These are phyloP conservation scores for Atta cephalotes DNA, from an alignment of 1,140 invertebrate species.

Conservation along the genomic window DNA sequence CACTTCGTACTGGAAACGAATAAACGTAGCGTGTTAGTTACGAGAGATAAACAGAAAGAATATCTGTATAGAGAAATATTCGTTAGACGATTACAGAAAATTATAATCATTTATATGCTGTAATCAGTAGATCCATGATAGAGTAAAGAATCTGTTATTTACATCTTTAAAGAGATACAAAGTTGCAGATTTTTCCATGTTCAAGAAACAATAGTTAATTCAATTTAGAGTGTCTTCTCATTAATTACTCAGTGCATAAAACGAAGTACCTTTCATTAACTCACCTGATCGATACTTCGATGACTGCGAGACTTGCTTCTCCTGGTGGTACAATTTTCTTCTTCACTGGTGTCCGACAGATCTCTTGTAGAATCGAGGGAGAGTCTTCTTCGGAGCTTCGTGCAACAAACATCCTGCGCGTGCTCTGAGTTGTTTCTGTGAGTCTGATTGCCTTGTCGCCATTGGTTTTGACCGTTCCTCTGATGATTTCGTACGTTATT, in stretches of 20 bases:
- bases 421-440: conserved; percentile 81
- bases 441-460: conserved; percentile 79
- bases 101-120: background rate
- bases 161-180: conserved; percentile 12
- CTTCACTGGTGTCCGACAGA: conserved; percentile 90
- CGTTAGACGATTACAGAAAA: conserved; percentile 29
- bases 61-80: background rate
- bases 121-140: background rate
- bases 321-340: conserved; percentile 84
- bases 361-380: conserved; percentile 91
- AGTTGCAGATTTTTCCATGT: background rate
- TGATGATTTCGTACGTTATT: conserved; percentile 85
- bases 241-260: background rate
- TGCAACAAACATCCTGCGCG: conserved; percentile 80
- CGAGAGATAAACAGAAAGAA: conserved; percentile 63
- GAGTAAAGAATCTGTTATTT: conserved; percentile 41
- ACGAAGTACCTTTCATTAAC: background rate
- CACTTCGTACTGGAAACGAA: conserved; percentile 88
- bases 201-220: background rate
- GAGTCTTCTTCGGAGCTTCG: conserved; percentile 87
- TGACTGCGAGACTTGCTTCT: conserved; percentile 87
- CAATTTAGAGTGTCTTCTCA: background rate
- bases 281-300: conserved; percentile 89
- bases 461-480: conserved; percentile 85
- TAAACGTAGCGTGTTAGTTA: conserved; percentile 83